Percentiles rank a stretch among this genome's conserved stretches.
These are phyloP conservation scores for Eulacestoma nigropectus DNA, from an alignment of 2,113 vertebrate genomes.

Conservation along the genomic window DNA sequence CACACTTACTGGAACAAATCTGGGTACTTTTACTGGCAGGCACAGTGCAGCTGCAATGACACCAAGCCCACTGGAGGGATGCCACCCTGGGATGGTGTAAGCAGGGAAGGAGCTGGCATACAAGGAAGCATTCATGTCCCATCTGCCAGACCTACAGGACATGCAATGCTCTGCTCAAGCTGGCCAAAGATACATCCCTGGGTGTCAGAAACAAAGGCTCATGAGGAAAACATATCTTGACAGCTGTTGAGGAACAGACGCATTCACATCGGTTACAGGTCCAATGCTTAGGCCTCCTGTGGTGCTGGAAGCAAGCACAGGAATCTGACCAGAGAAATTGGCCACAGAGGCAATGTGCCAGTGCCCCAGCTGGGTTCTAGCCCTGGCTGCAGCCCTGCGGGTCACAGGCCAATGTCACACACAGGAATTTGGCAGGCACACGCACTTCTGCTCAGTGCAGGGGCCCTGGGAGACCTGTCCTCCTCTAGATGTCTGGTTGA, in stretches of 20 bases:
- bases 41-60: background rate
- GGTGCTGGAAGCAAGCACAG: fast-evolving
- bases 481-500: background rate
- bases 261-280: fast-evolving
- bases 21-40: background rate
- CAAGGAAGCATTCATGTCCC: background rate
- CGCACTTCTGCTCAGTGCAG: background rate
- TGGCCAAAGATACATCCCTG: background rate
- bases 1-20: background rate
- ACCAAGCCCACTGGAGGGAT: background rate
- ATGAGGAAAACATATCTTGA: background rate
- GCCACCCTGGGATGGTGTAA: fast-evolving
- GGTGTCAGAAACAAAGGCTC: background rate
- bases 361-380: background rate
- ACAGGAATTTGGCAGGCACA: background rate
- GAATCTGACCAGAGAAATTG: fast-evolving
- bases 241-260: background rate
- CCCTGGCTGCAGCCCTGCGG: fast-evolving
- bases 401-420: background rate
- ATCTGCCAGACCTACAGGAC: background rate
- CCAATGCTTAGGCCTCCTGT: fast-evolving
- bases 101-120: background rate
- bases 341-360: background rate
- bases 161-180: background rate
- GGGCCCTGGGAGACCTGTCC: background rate